Conservation (phyloP, 2,888 invertebrate genomes). For the Saturnia pavonia region DNA sequence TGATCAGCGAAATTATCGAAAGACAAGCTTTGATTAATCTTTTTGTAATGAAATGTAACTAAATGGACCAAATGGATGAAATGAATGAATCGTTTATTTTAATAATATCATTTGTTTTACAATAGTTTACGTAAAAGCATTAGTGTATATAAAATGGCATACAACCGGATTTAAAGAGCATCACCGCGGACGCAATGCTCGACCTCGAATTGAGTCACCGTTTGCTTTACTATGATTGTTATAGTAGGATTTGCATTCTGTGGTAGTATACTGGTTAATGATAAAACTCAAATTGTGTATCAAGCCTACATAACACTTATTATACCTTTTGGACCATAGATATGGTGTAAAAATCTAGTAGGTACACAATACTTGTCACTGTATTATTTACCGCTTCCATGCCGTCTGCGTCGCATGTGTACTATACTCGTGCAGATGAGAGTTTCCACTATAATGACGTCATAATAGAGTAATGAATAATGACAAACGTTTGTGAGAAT, state of each 20-base stretch:
- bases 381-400: slow-evolving; percentile 7
- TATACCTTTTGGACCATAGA: not conserved
- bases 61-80: too few species aligned
- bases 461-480: not conserved
- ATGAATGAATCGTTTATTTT: not conserved
- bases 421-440: not conserved
- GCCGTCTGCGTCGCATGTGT: slow-evolving; percentile 13
- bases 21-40: not conserved
- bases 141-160: slow-evolving; percentile 13
- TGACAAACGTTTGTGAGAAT: not conserved
- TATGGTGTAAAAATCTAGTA: not conserved
- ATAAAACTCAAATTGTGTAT: not conserved
- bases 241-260: too few species aligned
- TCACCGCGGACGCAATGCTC: slow-evolving; percentile 44
- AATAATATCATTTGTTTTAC: not conserved
- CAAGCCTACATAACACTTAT: not conserved
- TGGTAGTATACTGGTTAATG: not conserved
- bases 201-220: slow-evolving; percentile 58
- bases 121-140: slow-evolving; percentile 40
- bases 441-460: slow-evolving; percentile 2
- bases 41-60: not conserved
- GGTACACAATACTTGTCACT: slow-evolving; percentile 5
- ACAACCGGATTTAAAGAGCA: slow-evolving; percentile 68
- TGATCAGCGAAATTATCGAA: not conserved
- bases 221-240: slow-evolving; percentile 22